Evolutionary conservation across 1,140 invertebrate species (phyloP), one percentile per base, ranked within the genome.

Genomic region (Schlechtendalia chinensis): DNA sequence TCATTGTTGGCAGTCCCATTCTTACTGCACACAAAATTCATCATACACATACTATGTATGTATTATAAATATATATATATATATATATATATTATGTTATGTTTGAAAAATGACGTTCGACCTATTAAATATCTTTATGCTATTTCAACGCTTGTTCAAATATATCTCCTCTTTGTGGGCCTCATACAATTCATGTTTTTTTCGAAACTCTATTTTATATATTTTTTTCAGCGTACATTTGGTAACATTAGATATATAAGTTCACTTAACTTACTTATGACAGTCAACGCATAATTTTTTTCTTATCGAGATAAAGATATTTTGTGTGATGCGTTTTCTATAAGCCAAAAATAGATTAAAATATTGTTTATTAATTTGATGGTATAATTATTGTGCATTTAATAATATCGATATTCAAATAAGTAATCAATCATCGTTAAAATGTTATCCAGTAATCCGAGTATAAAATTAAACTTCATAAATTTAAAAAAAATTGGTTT

Each of bases 41-140:
- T 22, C 5, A 47, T 69, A 67, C 16, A 39, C 24, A 45, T 67
- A n/a, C 17, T 17, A 39, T 17, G 22, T 22, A 67, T 14, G 10
- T 39, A 65, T 22, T 65, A 67, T 50, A 50, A n/a, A 8, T 54
- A 0, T n/a, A n/a, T 58, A 8, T 39, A n/a, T 65, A 5, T 27
- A 14, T 59, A 24, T 29, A 12, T 3, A 12, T 17, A 5, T 17
- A 22, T 12, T 69, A 54, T 72, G 50, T n/a, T n/a, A 72, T 54
- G 50, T 72, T 53, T 53, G 16, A 72, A 67, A 69, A 72, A 72
- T 72, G 69, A 72, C 47, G 24, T 54, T 72, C 69, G 69, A 72
- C 69, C 69, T 54, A n/a, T n/a, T n/a, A 72, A 72, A 72, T 72
- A 72, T 72, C 69, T 72, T 72, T 72, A n/a, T 59, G 69, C 24